Evolutionary conservation across 2,113 vertebrate genomes (phyloP).

Genomic region (Phaethon lepturus): DNA sequence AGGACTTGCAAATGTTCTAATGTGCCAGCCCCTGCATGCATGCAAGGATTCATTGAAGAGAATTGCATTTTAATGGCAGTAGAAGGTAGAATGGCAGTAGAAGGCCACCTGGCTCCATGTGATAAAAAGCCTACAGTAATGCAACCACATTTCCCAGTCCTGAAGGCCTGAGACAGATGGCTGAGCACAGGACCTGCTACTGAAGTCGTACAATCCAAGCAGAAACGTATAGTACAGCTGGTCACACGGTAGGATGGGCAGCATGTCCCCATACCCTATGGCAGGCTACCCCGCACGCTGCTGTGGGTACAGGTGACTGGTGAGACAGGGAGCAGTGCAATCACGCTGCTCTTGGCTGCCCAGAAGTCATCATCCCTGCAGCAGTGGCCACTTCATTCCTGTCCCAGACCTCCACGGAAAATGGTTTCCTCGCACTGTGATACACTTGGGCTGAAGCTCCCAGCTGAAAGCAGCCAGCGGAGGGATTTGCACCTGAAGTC

Average conservation of each 20-base stretch:
- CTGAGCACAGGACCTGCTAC: background rate
- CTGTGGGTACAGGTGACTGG: background rate
- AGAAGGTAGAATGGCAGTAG: background rate
- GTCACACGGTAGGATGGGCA: accelerated
- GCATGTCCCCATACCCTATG: accelerated
- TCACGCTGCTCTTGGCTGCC: background rate
- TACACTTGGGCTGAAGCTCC: background rate
- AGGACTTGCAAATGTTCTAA: conserved; percentile 6
- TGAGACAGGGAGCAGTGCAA: background rate
- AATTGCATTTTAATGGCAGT: conserved; percentile 3
- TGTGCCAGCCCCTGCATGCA: background rate
- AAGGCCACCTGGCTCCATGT: background rate
- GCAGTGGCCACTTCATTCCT: background rate
- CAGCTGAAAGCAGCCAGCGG: background rate
- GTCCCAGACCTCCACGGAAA: background rate
- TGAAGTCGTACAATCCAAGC: background rate
- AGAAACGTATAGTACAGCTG: background rate
- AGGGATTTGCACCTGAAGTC: background rate
- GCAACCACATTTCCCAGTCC: background rate
- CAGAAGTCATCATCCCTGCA: background rate
- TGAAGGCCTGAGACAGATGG: background rate
- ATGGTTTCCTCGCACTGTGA: background rate
- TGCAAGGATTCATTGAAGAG: background rate
- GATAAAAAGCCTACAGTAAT: background rate
- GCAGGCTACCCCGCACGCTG: accelerated